Evolutionary conservation across 2,113 vertebrate species (phyloP).

Genomic region (Phrynocephalus versicolor): DNA sequence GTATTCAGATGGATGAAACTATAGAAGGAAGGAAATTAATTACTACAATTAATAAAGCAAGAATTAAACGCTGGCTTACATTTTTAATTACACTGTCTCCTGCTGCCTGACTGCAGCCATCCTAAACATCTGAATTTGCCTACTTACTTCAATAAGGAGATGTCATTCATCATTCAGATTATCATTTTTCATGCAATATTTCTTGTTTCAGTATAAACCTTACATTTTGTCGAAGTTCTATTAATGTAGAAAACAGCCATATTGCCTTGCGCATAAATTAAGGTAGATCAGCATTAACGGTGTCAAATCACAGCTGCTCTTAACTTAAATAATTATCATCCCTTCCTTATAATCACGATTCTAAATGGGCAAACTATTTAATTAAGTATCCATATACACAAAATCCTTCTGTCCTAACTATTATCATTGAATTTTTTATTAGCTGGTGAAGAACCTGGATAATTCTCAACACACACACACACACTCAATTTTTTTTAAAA

Average conservation of each 20-base stretch:
- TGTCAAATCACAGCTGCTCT: slow-evolving; percentile 77
- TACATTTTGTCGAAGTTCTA: slow-evolving; percentile 64
- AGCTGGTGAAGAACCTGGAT: slow-evolving; percentile 41
- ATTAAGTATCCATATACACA: slow-evolving; percentile 61
- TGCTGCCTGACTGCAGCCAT: slow-evolving; percentile 35
- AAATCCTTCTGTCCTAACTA: slow-evolving; percentile 48
- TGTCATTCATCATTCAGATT: slow-evolving; percentile 42
- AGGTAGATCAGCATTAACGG: slow-evolving; percentile 69
- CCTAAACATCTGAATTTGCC: slow-evolving; percentile 48
- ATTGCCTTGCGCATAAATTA: slow-evolving; percentile 73
- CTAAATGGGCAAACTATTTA: slow-evolving; percentile 65
- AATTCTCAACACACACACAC: not conserved
- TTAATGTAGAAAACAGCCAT: slow-evolving; percentile 71
- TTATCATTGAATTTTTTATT: slow-evolving; percentile 48
- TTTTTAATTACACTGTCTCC: slow-evolving; percentile 47
- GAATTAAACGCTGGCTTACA: not conserved
- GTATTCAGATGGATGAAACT: slow-evolving; percentile 23
- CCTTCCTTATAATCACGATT: slow-evolving; percentile 58
- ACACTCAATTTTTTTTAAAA: not conserved
- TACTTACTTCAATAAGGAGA: slow-evolving; percentile 38
- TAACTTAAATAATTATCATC: slow-evolving; percentile 70
- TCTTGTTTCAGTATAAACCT: slow-evolving; percentile 67
- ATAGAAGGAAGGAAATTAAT: slow-evolving; percentile 43
- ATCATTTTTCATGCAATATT: slow-evolving; percentile 60
- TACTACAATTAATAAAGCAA: slow-evolving; percentile 16